Percentiles rank a stretch among this genome's conserved stretches.
These are phyloP conservation scores for Ptilonorhynchus violaceus DNA, from an alignment of 2,113 vertebrate species.

Conservation along the genomic window DNA sequence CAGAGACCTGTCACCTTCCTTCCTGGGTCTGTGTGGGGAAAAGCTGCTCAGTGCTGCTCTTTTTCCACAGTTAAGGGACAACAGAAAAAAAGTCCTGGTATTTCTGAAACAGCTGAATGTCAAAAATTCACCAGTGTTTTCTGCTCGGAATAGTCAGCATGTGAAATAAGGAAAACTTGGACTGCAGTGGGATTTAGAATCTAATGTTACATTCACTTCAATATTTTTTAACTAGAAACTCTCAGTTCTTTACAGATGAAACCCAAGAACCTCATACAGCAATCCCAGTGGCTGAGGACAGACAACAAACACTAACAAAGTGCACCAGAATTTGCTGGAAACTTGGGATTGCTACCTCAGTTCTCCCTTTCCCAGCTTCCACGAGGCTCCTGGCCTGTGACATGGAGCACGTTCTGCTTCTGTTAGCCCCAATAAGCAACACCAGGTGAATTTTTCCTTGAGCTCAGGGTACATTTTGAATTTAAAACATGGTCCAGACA, in stretches of 20 bases:
- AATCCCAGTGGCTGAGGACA: background rate
- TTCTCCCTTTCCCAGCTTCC: background rate
- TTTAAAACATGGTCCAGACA: background rate
- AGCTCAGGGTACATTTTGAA: background rate
- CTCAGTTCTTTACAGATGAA: background rate
- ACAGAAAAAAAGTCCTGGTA: background rate
- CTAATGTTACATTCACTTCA: rapidly evolving
- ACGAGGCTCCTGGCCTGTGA: background rate
- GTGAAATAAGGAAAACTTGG: background rate
- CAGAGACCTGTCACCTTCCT: background rate
- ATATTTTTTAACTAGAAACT: background rate
- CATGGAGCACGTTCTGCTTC: background rate
- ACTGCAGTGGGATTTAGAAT: background rate
- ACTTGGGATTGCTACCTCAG: background rate
- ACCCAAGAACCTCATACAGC: background rate
- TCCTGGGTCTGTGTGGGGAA: rapidly evolving
- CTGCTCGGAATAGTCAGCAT: background rate
- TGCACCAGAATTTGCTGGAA: background rate
- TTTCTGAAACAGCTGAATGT: background rate
- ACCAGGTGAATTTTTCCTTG: background rate
- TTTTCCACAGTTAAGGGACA: background rate
- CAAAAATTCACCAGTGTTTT: background rate
- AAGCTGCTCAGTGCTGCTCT: background rate
- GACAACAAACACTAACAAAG: background rate
- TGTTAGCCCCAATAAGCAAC: background rate